A percentile compares a stretch with the other conserved stretches of the same genome.
Evolutionary conservation across 2,888 invertebrate species (phyloP).

Genomic region (Girardia tigrina): DNA sequence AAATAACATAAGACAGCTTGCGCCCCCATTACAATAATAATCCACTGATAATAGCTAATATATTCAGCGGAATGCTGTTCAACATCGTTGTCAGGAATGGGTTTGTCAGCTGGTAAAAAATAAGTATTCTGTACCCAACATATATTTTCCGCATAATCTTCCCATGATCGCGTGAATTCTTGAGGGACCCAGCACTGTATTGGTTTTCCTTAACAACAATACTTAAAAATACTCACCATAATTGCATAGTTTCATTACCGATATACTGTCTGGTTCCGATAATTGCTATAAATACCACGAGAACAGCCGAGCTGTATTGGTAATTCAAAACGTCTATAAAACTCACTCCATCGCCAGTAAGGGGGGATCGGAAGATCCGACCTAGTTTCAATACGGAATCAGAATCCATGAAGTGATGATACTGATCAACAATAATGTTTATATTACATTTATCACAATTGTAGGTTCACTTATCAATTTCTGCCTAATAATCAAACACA

Average conservation of each 20-base stretch:
- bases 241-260: neutral
- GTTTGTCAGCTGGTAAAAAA: constrained; percentile 28
- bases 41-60: constrained; percentile 33
- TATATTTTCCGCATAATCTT: constrained; percentile 35
- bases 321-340: neutral
- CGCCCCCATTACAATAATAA: constrained; percentile 34
- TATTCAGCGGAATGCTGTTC: constrained; percentile 28
- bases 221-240: neutral
- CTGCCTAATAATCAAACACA: neutral
- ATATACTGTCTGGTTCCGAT: constrained; percentile 1
- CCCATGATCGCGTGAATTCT: constrained; percentile 35
- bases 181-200: constrained; percentile 36
- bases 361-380: neutral
- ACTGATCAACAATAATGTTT: neutral
- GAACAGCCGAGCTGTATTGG: neutral
- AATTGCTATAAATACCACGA: neutral
- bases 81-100: neutral
- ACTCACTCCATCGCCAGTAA: neutral
- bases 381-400: neutral
- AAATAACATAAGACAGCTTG: constrained; percentile 35
- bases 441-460: neutral
- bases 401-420: constrained; percentile 13
- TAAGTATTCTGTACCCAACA: constrained; percentile 35
- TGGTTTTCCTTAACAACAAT: constrained; percentile 27
- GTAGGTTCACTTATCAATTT: neutral